Percentiles rank a stretch among this genome's conserved stretches.
phyloP scores from a whole-genome alignment of 2,888 invertebrate genomes.

The Parthenolecanium corni region DNA sequence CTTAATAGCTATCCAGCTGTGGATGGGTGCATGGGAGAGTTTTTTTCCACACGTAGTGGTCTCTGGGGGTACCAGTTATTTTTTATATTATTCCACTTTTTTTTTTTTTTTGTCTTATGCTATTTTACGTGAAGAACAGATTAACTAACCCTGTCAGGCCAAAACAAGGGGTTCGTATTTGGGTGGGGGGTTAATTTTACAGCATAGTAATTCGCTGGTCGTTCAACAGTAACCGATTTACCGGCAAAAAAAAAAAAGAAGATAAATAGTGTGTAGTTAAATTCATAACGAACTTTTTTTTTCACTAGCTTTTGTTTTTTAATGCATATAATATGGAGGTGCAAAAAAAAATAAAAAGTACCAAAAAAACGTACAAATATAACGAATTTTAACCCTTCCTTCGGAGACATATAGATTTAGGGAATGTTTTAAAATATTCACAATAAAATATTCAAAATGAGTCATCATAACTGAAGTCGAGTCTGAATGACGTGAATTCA shows the following conservation, averaged over 20 bases:
- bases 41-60: constrained; percentile 12
- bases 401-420: not conserved
- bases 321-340: not conserved
- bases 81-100: not conserved
- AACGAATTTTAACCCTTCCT: not conserved
- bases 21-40: constrained; percentile 25
- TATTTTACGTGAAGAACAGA: constrained; percentile 15
- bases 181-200: constrained; percentile 7
- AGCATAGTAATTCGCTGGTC: constrained; percentile 16
- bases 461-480: no score
- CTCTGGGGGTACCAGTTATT: constrained; percentile 11
- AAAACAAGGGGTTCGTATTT: not conserved
- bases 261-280: not conserved
- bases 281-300: constrained; percentile 9
- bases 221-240: constrained; percentile 1
- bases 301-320: constrained; percentile 2
- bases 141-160: constrained; percentile 7
- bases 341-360: not conserved
- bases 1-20: constrained; percentile 28
- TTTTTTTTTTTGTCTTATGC: constrained; percentile 23
- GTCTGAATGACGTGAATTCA: no score
- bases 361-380: not conserved
- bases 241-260: not conserved
- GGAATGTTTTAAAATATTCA: no score
- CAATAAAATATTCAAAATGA: no score